Evolutionary conservation across 2,888 invertebrate species (phyloP), one percentile per base, ranked within the genome.

Genomic region (Plebejus anna): DNA sequence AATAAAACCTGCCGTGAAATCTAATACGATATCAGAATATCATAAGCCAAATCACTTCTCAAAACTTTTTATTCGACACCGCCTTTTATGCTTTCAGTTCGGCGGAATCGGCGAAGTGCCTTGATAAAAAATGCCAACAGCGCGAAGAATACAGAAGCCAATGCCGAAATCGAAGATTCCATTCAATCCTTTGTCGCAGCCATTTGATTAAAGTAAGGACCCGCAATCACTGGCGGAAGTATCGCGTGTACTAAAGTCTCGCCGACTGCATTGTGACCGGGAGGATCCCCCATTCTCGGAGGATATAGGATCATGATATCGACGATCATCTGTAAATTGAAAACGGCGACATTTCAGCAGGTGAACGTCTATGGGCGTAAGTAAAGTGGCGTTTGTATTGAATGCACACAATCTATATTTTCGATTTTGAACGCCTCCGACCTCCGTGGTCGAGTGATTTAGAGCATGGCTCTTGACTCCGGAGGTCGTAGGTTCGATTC

Each of bases 161-260:
- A 91, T 91, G 89, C 87, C 87, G 89, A 88, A 90, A 91, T 90
- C 86, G 89, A 88, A 87, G 82, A 86, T 89, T 91, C 89, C 87
- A 88, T 93, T 90, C 91, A 92, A 92, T 90, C 92, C 93, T 93
- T 94, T 93, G 93, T 93, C 89, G 89, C 85, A 87, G 87, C 86
- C 88, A 90, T 94, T 92, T 93, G 92, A 93, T 93, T 92, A 93
- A 92, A 90, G 89, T 88, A 89, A 91, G 89, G 89, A 76, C 89
- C 91, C 91, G 89, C 90, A 91, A 90, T 92, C 91, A 89, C 86
- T 85, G 88, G 86, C 90, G 94, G 94, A 94, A 94, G 94, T 94
- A 94, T 94, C 94, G 89, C 91, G 87, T 94, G 91, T 91, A 91
- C 94, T 94, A 90, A 92, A 88, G 90, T 84, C 82, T 86, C 84